phyloP scores from a whole-genome alignment of 1,140 invertebrate genomes.

The Drosophila subpulchrella region DNA sequence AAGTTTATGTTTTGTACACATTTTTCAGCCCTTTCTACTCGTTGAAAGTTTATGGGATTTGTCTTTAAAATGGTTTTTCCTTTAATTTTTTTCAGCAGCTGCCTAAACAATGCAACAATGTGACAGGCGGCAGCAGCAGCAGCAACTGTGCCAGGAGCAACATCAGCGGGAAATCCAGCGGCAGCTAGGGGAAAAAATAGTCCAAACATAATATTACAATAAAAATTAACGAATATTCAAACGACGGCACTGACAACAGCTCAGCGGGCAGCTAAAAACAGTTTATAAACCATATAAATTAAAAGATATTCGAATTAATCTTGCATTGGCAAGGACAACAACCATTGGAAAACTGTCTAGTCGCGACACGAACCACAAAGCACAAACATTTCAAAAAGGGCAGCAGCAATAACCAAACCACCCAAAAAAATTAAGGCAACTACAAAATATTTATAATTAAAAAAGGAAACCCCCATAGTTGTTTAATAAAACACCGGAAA shows the following conservation, averaged over 20 bases:
- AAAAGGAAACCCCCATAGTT: not conserved
- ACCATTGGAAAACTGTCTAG: not conserved
- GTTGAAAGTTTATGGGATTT: too few relatives aligned
- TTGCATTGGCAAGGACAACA: not conserved
- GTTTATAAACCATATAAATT: not conserved
- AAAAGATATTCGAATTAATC: not conserved
- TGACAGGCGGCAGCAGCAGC: slow-evolving; percentile 43
- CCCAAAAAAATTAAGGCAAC: too few relatives aligned
- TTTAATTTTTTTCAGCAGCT: slow-evolving; percentile 48
- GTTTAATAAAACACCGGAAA: not conserved
- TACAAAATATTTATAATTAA: not conserved
- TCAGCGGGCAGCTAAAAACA: not conserved
- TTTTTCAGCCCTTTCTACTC: too few relatives aligned
- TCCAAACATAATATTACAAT: not conserved
- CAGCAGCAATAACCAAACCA: not conserved
- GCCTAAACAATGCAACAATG: slow-evolving; percentile 65
- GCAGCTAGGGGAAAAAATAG: not conserved
- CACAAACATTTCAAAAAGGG: slow-evolving; percentile 7
- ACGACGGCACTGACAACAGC: too few relatives aligned
- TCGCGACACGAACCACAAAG: not conserved
- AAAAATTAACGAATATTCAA: not conserved
- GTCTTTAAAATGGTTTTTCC: not conserved
- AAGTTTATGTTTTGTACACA: too few relatives aligned
- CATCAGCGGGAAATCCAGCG: slow-evolving; percentile 5
- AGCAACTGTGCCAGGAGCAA: slow-evolving; percentile 23